Evolutionary conservation across 2,797 vertebrate genomes (phyloP).

Genomic region (Telmatherina bonti): DNA sequence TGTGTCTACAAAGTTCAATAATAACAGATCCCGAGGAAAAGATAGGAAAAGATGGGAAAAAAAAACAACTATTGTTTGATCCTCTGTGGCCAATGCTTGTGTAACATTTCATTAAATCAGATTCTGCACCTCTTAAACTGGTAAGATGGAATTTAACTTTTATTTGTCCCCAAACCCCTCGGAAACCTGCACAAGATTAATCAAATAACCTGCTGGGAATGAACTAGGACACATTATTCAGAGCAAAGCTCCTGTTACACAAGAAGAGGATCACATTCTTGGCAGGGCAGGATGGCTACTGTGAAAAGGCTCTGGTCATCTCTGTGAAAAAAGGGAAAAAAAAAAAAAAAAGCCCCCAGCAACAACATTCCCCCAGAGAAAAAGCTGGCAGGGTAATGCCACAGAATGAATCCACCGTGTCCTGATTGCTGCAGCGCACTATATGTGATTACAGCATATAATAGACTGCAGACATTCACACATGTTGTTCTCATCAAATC

Average conservation of each 20-base stretch:
- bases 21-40: not conserved
- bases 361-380: constrained; percentile 45
- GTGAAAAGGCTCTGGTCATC: constrained; percentile 52
- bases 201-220: constrained; percentile 9
- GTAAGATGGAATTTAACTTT: not conserved
- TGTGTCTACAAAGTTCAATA: not conserved
- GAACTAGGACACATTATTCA: constrained; percentile 32
- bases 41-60: too few relatives aligned
- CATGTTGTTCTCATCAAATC: constrained; percentile 12
- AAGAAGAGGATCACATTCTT: constrained; percentile 38
- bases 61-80: not conserved
- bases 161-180: constrained; percentile 3
- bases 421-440: constrained; percentile 31
- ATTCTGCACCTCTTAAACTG: constrained; percentile 14
- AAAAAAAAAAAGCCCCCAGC: too few relatives aligned
- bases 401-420: constrained; percentile 33
- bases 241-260: constrained; percentile 50
- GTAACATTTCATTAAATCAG: not conserved
- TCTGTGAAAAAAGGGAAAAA: constrained; percentile 38
- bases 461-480: constrained; percentile 3
- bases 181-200: constrained; percentile 7
- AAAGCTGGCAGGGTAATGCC: constrained; percentile 34
- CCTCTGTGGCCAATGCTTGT: not conserved
- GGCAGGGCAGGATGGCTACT: constrained; percentile 30
- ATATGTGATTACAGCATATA: not conserved